Percentiles rank a stretch among this genome's conserved stretches.
phyloP scores from a whole-genome alignment of 1,140 invertebrate genomes.

The Ceratina japonica region DNA sequence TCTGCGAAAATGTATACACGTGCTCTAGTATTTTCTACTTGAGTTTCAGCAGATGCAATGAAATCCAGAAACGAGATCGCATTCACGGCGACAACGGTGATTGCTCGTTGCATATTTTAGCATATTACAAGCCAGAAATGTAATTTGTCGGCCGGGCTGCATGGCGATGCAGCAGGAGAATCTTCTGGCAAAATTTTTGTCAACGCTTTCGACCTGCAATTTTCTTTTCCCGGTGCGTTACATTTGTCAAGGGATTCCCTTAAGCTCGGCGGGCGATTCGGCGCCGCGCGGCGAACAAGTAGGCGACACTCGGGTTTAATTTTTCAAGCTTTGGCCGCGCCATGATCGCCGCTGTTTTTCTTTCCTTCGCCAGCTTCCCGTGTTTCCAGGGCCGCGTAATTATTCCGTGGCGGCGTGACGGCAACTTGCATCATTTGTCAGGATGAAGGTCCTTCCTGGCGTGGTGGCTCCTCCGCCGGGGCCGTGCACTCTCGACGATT shows the following conservation, averaged over 20 bases:
- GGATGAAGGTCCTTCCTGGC: slow-evolving; percentile 63
- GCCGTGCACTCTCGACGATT: not conserved
- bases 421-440: slow-evolving; percentile 69
- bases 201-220: not conserved
- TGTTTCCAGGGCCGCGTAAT: slow-evolving; percentile 68
- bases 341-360: slow-evolving; percentile 57
- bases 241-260: slow-evolving; percentile 66
- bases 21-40: not conserved
- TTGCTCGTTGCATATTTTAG: slow-evolving; percentile 21
- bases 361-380: slow-evolving; percentile 55
- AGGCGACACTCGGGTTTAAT: slow-evolving; percentile 68
- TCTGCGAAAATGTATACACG: too few relatives aligned
- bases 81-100: not conserved
- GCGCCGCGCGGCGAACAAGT: slow-evolving; percentile 24
- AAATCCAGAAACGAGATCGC: not conserved
- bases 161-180: not conserved
- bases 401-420: slow-evolving; percentile 44
- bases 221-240: slow-evolving; percentile 55
- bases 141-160: not conserved
- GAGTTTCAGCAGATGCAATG: not conserved
- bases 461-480: not conserved
- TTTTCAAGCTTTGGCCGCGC: slow-evolving; percentile 65
- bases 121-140: not conserved
- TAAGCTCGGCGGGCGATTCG: slow-evolving; percentile 52
- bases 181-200: not conserved